Percentiles rank a stretch among this genome's conserved stretches.
Evolutionary conservation across 2,888 invertebrate genomes (phyloP).

Genomic region (Volucella bombylans): DNA sequence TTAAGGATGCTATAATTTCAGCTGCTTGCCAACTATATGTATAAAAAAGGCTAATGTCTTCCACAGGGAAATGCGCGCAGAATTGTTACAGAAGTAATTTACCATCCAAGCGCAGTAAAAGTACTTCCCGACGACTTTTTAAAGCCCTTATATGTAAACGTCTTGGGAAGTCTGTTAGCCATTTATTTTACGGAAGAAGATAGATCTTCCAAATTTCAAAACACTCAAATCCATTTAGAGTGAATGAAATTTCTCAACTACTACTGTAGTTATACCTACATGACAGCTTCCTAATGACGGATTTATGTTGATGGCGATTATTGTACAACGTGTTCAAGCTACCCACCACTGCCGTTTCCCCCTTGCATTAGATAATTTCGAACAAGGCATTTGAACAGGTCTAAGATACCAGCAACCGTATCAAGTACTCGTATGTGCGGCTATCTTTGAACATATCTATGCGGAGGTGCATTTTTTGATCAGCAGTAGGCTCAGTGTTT

Average conservation of each 20-base stretch:
- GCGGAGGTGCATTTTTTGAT: conserved; percentile 16
- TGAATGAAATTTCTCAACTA: neutral
- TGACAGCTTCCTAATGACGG: conserved; percentile 43
- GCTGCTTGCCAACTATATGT: too few relatives aligned
- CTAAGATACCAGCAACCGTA: neutral
- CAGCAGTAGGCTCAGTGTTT: conserved; percentile 3
- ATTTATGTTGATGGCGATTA: conserved; percentile 52
- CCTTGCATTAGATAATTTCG: conserved; percentile 42
- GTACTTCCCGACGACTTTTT: too few relatives aligned
- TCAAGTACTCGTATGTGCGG: neutral
- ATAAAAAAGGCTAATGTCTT: too few relatives aligned
- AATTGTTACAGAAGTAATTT: too few relatives aligned
- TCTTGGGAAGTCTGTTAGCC: too few relatives aligned
- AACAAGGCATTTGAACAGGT: conserved; percentile 38
- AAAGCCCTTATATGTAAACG: too few relatives aligned
- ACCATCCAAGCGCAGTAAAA: too few relatives aligned
- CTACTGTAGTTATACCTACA: conserved; percentile 28
- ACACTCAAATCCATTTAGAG: too few relatives aligned
- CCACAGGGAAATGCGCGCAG: too few relatives aligned
- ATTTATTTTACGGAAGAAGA: too few relatives aligned
- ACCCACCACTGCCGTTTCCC: conserved; percentile 12
- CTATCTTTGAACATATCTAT: conserved; percentile 1
- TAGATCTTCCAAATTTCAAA: too few relatives aligned
- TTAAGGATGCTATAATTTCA: too few relatives aligned
- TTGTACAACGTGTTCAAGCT: neutral